Base-by-base conservation (phyloP, 2,888 invertebrate genomes). In the Caenorhabditis sp. region DNA sequence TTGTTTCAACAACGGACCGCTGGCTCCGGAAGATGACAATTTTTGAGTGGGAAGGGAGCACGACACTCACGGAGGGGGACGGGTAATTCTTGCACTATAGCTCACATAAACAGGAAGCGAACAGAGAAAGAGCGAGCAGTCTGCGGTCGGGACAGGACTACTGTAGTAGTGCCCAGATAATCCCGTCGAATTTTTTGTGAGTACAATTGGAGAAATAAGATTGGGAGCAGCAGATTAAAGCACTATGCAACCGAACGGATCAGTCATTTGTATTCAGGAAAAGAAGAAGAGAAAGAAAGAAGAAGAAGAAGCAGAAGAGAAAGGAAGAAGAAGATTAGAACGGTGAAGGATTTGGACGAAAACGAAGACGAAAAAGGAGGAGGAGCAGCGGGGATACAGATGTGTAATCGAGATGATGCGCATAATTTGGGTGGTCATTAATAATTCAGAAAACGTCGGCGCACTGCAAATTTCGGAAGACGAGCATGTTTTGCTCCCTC, bases 11-110 rank as follows among this genome's bases (percentile, higher is more conserved):
- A 22, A 41, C 48, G 35, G n/a, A n/a, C n/a, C n/a, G 46, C 24
- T 43, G 2, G 26, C 17, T 9, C 48, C 66, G 66, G 66, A 66
- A 58, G 32, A 66, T 43, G 66, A 30, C 66, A 66, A 66, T 66
- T 58, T 66, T 30, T 30, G 50, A 32, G 65, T n/a, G 35, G 17
- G 26, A 35, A 20, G 8, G 30, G 35, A 52, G 58, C 30, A 27
- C 45, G 37, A n/a, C n/a, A n/a, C n/a, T n/a, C n/a, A 65, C 35
- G 35, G 35, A 35, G 30, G 6, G 5, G 30, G 55, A 46, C 15
- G 43, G 39, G 50, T 58, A 32, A 58, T 58, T 66, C 32, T 41
- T 55, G 56, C 41, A 66, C 66, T 65, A 46, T 37, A 32, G 3
- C 8, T 26, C 13, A 22, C 15, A 26, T 22, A 4, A 13, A 27